Conservation (phyloP, 2,888 invertebrate species). For the Microctonus hyperodae region DNA sequence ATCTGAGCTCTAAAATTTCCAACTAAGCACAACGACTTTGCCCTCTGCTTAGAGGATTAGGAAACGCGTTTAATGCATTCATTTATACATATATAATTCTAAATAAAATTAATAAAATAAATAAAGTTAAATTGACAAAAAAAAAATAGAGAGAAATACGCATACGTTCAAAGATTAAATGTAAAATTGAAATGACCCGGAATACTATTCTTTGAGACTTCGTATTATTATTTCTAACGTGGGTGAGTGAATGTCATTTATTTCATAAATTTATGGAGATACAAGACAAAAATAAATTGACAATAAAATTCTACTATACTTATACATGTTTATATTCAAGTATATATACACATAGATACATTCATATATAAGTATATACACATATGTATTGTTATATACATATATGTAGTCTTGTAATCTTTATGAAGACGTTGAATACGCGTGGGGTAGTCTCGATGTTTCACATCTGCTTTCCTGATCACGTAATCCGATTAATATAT, state of each 20-base stretch:
- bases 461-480: constrained; percentile 31
- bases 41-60: neutral
- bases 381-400: neutral
- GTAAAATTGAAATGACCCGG: neutral
- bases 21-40: neutral
- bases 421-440: constrained; percentile 20
- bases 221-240: neutral
- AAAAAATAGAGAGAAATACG: neutral
- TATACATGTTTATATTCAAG: neutral
- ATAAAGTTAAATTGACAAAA: neutral
- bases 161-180: neutral
- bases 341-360: no score
- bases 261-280: neutral
- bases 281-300: neutral
- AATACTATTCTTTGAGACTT: neutral
- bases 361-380: no score
- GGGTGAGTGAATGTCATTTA: neutral
- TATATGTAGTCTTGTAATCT: constrained; percentile 18
- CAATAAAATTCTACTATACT: neutral
- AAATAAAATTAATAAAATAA: neutral
- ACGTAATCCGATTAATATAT: constrained; percentile 40
- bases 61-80: neutral
- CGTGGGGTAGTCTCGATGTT: constrained; percentile 25
- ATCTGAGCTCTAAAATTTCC: neutral
- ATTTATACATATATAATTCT: neutral